Base-by-base conservation (phyloP, 2,113 vertebrate species). In the Glareola pratincola region DNA sequence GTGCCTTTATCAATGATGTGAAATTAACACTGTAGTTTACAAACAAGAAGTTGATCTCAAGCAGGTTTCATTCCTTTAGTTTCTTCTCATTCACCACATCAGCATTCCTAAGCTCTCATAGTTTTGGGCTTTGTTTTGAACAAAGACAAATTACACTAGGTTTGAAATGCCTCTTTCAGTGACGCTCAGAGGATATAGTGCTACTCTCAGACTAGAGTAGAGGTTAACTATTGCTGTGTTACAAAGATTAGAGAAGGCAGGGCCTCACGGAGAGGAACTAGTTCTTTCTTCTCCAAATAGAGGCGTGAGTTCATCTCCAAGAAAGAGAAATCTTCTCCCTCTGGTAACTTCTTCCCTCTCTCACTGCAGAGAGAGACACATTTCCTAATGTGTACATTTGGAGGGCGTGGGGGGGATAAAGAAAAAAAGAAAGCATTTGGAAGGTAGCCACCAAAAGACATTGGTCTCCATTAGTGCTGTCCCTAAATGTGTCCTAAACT, bases 401-500 rank as follows among this genome's bases (percentile, higher is more conserved):
- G 56, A 21, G 12, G 60, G 90, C 80, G 29, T n/a, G n/a, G n/a
- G n/a, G n/a, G n/a, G 47, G 36, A 92, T 43, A 77, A 83, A 90
- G 47, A 57, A 56, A 32, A 15, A 29, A 30, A 29, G 53, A 57
- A 5, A n/a, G n/a, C n/a, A n/a, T 36, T 59, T 67, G 54, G 29
- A 66, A 86, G 45, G 63, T 73, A 56, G 60, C 67, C 54, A 72
- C 34, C 48, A 66, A 30, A 96, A 80, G 17, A 32, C 54, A 32
- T 56, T 56, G 47, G 60, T 87, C 96, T 96, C 91, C 76, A 78
- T 95, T 94, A 96, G 95, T 96, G 93, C 92, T 96, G 88, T 94
- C 91, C 91, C 96, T 96, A 37, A 91, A 94, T 26, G 86, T 87
- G 62, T 94, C 90, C 81, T 43, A 6, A n/a, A n/a, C n/a, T n/a